A percentile compares a stretch with the other conserved stretches of the same genome.
These are phyloP conservation scores for Danio kyathit DNA, from an alignment of 2,797 vertebrate genomes.

Conservation along the genomic window DNA sequence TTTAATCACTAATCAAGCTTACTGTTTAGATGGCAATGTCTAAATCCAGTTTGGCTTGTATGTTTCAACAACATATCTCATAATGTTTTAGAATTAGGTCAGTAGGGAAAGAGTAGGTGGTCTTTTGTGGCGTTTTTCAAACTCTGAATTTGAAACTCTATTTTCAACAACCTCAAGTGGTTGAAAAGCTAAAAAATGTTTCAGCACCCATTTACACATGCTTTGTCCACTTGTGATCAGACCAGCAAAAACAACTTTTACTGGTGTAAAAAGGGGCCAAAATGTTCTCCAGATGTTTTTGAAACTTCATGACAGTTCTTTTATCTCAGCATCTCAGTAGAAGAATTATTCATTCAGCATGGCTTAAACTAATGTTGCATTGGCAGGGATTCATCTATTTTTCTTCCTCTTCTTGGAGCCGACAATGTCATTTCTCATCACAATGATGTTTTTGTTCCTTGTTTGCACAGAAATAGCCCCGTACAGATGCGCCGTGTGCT, in stretches of 20 bases:
- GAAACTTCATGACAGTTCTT: constrained; percentile 4
- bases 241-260: not conserved
- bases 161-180: no score
- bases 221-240: not conserved
- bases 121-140: no score
- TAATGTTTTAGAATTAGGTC: no score
- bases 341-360: constrained; percentile 12
- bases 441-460: constrained; percentile 48
- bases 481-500: constrained; percentile 43
- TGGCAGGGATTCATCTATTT: constrained; percentile 15
- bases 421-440: constrained; percentile 39
- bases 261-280: not conserved
- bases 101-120: no score
- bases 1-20: no score
- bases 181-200: no score
- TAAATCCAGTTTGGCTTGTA: no score
- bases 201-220: no score
- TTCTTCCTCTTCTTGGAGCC: constrained; percentile 2
- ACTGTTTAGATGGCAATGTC: no score
- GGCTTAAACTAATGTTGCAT: constrained; percentile 16
- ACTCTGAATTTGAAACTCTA: no score
- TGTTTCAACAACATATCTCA: no score
- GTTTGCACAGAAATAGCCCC: constrained; percentile 55
- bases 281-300: not conserved
- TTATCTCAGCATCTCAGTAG: constrained; percentile 17